phyloP scores from a whole-genome alignment of 2,888 invertebrate species.

The Congeria kusceri region DNA sequence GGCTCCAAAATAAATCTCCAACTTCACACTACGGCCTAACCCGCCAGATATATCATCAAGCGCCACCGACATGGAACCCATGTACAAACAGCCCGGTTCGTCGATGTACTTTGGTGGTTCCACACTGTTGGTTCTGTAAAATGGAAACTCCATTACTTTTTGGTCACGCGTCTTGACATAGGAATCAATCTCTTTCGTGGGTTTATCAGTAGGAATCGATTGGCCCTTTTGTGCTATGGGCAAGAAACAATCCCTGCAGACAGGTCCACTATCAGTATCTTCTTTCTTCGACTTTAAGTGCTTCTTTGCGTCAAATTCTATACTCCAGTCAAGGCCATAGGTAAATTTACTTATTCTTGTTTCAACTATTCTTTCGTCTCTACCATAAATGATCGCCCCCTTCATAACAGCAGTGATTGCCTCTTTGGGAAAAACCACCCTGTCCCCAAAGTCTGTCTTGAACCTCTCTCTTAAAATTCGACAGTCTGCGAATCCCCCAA shows the following conservation, averaged over 20 bases:
- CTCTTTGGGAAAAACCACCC: slow-evolving; percentile 31
- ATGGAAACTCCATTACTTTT: slow-evolving; percentile 42
- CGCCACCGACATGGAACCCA: slow-evolving; percentile 28
- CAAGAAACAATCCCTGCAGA: slow-evolving; percentile 45
- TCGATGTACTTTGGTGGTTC: slow-evolving; percentile 28
- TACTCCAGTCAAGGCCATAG: slow-evolving; percentile 52
- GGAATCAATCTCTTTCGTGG: slow-evolving; percentile 20
- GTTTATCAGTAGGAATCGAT: not conserved
- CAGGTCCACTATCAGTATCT: slow-evolving; percentile 35
- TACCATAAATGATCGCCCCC: slow-evolving; percentile 44
- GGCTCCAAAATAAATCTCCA: slow-evolving; percentile 27
- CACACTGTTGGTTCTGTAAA: slow-evolving; percentile 36
- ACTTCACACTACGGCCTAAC: slow-evolving; percentile 16
- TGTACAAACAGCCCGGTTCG: slow-evolving; percentile 33
- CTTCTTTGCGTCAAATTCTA: slow-evolving; percentile 30
- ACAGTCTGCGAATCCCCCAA: slow-evolving; percentile 50
- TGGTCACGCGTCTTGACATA: slow-evolving; percentile 30
- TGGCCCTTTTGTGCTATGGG: slow-evolving; percentile 34
- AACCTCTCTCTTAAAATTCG: not conserved
- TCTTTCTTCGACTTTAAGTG: slow-evolving; percentile 31
- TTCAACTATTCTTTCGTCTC: slow-evolving; percentile 34
- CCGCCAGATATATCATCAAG: not conserved
- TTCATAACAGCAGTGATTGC: slow-evolving; percentile 40
- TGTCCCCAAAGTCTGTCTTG: slow-evolving; percentile 2
- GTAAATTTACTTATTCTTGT: slow-evolving; percentile 32